These are phyloP conservation scores for Gambusia affinis DNA, from an alignment of 2,113 vertebrate genomes.

Conservation along the genomic window DNA sequence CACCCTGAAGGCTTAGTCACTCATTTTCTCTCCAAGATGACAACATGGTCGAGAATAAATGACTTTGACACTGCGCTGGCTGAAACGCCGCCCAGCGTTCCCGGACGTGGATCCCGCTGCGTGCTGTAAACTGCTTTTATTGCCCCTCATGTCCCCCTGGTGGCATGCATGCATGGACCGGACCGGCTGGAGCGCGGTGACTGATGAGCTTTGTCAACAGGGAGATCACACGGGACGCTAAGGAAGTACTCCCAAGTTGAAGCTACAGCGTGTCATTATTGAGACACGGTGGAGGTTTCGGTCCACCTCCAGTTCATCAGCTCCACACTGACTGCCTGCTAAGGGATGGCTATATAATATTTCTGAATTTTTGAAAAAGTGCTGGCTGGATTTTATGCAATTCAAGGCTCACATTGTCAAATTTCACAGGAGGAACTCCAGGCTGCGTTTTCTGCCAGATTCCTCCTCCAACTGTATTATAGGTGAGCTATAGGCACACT, in stretches of 20 bases:
- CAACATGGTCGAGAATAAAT: conserved; percentile 55
- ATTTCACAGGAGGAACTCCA: conserved; percentile 6
- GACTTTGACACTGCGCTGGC: conserved; percentile 45
- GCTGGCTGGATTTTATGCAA: background rate
- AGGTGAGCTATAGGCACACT: too few species aligned
- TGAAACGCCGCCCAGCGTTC: conserved; percentile 46
- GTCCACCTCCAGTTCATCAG: conserved; percentile 30
- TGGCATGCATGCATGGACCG: conserved; percentile 24
- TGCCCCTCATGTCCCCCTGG: conserved; percentile 34
- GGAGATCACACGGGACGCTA: conserved; percentile 35
- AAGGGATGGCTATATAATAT: conserved; percentile 2
- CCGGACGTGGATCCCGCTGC: conserved; percentile 6
- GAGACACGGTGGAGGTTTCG: conserved; percentile 24
- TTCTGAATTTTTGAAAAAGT: conserved; percentile 4
- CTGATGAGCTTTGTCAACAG: conserved; percentile 50
- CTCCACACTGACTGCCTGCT: conserved; percentile 1
- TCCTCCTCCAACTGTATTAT: background rate
- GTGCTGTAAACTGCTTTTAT: conserved; percentile 24
- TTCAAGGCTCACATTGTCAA: background rate
- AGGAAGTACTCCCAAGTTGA: conserved; percentile 41
- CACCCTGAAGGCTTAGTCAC: conserved; percentile 39
- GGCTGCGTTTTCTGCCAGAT: background rate
- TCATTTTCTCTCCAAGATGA: conserved; percentile 47
- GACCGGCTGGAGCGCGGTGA: conserved; percentile 53
- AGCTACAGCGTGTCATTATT: conserved; percentile 33